Base-by-base conservation (phyloP, 2,888 invertebrate genomes). In the Altica lythri region DNA sequence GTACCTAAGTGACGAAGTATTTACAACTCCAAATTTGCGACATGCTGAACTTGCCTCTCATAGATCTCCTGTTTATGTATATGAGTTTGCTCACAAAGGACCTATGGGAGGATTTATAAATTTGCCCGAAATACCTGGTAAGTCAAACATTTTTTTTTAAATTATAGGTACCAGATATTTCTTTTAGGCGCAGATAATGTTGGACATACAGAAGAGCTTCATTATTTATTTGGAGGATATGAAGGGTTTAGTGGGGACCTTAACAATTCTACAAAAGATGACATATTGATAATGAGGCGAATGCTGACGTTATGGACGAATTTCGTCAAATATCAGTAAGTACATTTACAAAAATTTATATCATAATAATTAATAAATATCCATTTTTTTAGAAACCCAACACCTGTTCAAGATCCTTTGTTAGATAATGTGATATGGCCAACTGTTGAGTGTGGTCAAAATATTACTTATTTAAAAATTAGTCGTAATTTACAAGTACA, bases 231-330 rank as follows among this genome's bases (percentile, higher is more conserved):
- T 30, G 57, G 53, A 19, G 57, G 53, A n/a, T 19, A 12, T 10
- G 53, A 53, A 35, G 53, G 53, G n/a, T 38, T 38, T 13, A 27
- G 8, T 6, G 30, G 18, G 8, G 34, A 38, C 16, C 9, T 45
- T 27, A n/a, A 10, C 9, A 12, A 8, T 6, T 55, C 25, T 13
- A 30, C 55, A 12, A 27, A 49, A 38, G 13, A n/a, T 5, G 57
- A 57, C 35, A 38, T 45, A 44, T 25, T 49, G 1, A 57, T 42
- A 2, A 57, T 57, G 52, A 57, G 45, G 35, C 47, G 53, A 13
- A 53, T 57, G 49, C 34, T 57, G 10, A 53, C 57, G 4, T 34
- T 57, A n/a, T 57, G 57, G 57, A 50, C 53, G 3, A 57, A 57
- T 48, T 57, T 53, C 17, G 44, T 57, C 8, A 57, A 49, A 53